phyloP scores from a whole-genome alignment of 2,888 invertebrate genomes.

The Lumbricus terrestris region DNA sequence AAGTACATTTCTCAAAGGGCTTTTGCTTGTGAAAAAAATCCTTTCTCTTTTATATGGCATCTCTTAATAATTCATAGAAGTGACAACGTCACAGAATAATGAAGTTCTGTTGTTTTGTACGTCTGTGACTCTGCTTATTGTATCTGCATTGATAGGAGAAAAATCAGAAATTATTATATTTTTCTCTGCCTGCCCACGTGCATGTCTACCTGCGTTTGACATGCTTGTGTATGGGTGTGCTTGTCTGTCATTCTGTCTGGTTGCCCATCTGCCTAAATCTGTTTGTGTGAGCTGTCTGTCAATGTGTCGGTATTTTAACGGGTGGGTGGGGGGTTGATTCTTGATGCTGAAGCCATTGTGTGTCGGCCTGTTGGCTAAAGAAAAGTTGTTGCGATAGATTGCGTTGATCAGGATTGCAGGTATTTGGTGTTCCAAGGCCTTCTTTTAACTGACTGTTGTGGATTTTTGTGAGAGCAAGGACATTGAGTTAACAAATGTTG shows the following conservation, averaged over 20 bases:
- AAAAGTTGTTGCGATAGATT: neutral
- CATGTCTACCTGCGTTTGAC: neutral
- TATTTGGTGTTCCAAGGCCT: neutral
- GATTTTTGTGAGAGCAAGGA: neutral
- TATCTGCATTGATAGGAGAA: neutral
- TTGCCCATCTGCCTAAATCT: neutral
- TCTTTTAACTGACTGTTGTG: neutral
- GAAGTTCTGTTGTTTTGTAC: neutral
- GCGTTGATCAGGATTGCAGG: neutral
- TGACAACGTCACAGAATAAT: neutral
- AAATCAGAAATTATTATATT: neutral
- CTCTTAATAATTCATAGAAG: neutral
- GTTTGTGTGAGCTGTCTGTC: neutral
- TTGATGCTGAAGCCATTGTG: neutral
- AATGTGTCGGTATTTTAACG: neutral
- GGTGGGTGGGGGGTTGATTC: neutral
- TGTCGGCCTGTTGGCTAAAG: neutral
- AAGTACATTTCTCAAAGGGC: no score
- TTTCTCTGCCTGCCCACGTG: neutral
- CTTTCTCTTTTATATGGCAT: neutral
- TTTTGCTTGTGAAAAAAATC: no score
- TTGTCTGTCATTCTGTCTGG: neutral
- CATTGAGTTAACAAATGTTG: neutral
- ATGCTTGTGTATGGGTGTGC: neutral
- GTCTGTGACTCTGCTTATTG: neutral